Conservation (phyloP, 92 coral and sea anemone species). For the Muricea muricata region DNA sequence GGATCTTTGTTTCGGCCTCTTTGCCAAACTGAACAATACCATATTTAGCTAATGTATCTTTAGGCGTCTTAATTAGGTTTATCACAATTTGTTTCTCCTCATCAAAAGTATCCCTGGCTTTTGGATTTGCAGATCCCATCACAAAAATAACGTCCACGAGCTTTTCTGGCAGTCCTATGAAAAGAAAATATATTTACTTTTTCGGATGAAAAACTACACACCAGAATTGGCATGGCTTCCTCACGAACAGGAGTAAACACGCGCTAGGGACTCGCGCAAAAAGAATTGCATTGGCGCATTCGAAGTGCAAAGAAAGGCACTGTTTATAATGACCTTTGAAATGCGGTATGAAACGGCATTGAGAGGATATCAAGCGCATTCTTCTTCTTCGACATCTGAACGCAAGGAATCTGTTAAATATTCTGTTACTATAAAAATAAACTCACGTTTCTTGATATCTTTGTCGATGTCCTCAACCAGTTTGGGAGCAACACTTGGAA, state of each 20-base stretch:
- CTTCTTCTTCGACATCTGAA: too few relatives aligned
- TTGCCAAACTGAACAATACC: slow-evolving; percentile 70
- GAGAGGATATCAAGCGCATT: too few relatives aligned
- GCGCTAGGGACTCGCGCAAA: too few relatives aligned
- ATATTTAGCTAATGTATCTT: slow-evolving; percentile 52
- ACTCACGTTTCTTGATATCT: slow-evolving; percentile 73
- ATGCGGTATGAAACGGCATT: too few relatives aligned
- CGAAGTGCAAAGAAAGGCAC: too few relatives aligned
- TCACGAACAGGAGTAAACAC: too few relatives aligned
- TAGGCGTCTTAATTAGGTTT: slow-evolving; percentile 40
- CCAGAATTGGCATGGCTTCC: too few relatives aligned
- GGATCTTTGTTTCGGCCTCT: slow-evolving; percentile 40
- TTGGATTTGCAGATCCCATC: slow-evolving; percentile 56
- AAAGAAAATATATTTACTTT: too few relatives aligned
- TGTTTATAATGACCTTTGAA: too few relatives aligned
- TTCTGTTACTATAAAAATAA: background rate
- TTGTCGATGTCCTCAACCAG: slow-evolving; percentile 61
- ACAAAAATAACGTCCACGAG: slow-evolving; percentile 54
- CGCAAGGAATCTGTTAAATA: background rate
- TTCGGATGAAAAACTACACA: too few relatives aligned
- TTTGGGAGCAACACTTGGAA: slow-evolving; percentile 41
- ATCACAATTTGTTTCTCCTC: slow-evolving; percentile 50
- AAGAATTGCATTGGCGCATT: too few relatives aligned
- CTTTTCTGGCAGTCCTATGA: slow-evolving; percentile 43
- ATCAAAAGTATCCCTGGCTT: slow-evolving; percentile 38